Evolutionary conservation across 2,888 invertebrate genomes (phyloP), one percentile per base, ranked within the genome.

Genomic region (Heteromurus nitidus): DNA sequence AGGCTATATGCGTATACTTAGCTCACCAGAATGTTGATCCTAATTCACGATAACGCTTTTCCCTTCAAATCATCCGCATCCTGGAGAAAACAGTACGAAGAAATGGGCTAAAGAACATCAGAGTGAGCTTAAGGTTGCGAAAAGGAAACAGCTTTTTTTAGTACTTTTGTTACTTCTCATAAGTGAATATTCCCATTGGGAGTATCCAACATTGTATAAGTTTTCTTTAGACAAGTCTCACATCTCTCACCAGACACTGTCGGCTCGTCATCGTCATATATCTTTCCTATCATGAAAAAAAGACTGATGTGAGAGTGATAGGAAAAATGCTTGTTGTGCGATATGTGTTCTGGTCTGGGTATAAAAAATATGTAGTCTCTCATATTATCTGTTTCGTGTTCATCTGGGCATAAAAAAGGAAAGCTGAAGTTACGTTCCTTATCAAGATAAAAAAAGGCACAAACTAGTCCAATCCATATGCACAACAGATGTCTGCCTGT

Each of bases 161-260:
- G n/a, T n/a, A 36, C 44, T 26, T 24, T 9, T 24, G 53, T 69
- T 70, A 30, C 55, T 36, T 72, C 44, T 60, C 26, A 30, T 20
- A 69, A 22, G 18, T n/a, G 36, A 55, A 69, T 55, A 55, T 50
- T 69, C 69, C 69, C 69, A 69, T 9, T 44, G 72, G 44, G 72
- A 44, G 44, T 60, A 58, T 72, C 18, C 60, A 36, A 72, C 44
- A 60, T 60, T 42, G n/a, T n/a, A n/a, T n/a, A n/a, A n/a, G n/a
- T n/a, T n/a, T n/a, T n/a, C n/a, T n/a, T n/a, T n/a, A n/a, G n/a
- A n/a, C n/a, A n/a, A n/a, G n/a, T n/a, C n/a, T n/a, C n/a, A n/a
- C n/a, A n/a, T n/a, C n/a, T n/a, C n/a, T n/a, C n/a, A n/a, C n/a
- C n/a, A n/a, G n/a, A n/a, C n/a, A n/a, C n/a, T n/a, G n/a, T n/a